These are phyloP conservation scores for Xestia sexstrigata DNA, from an alignment of 2,888 invertebrate species.

Conservation along the genomic window DNA sequence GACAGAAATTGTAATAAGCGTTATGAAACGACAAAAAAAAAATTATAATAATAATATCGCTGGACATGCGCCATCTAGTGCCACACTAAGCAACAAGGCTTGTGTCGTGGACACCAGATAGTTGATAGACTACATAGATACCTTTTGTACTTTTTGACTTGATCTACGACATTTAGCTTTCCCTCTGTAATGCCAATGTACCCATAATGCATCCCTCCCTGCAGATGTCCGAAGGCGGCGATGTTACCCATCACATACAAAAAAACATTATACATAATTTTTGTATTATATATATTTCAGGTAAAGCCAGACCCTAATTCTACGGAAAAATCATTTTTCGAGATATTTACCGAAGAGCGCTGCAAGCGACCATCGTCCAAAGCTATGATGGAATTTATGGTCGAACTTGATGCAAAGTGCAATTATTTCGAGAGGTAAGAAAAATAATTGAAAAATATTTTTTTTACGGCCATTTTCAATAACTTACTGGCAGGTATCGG, in stretches of 20 bases:
- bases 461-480: too few relatives aligned
- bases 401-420: conserved; percentile 89
- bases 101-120: too few relatives aligned
- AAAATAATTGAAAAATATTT: too few relatives aligned
- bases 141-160: too few relatives aligned
- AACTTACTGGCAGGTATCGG: too few relatives aligned
- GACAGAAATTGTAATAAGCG: not conserved
- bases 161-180: not conserved
- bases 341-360: conserved; percentile 88
- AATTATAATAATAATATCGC: too few relatives aligned
- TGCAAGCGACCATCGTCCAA: conserved; percentile 90
- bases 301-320: conserved; percentile 72
- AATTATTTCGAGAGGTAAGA: conserved; percentile 91
- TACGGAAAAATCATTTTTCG: conserved; percentile 88
- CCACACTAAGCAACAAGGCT: too few relatives aligned
- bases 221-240: not conserved
- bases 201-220: not conserved
- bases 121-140: too few relatives aligned
- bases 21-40: too few relatives aligned
- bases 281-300: conserved; percentile 67
- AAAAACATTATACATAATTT: not conserved
- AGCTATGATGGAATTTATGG: conserved; percentile 92
- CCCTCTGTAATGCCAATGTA: not conserved
- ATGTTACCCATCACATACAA: not conserved
- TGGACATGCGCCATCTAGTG: too few relatives aligned